These are phyloP conservation scores for Meiosimyza decipiens DNA, from an alignment of 2,888 invertebrate genomes.

Conservation along the genomic window DNA sequence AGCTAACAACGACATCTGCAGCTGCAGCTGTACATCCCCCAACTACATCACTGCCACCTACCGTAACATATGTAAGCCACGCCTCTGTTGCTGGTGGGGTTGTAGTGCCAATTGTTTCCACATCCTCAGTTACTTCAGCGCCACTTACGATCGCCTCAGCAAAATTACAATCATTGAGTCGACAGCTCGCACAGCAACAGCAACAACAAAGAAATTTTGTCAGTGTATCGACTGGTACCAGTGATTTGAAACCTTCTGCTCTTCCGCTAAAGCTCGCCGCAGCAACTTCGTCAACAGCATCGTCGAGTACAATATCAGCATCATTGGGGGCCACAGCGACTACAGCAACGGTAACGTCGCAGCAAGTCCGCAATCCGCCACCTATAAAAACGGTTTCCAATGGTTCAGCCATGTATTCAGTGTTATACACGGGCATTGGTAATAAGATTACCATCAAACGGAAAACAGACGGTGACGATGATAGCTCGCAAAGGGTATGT, in stretches of 20 bases:
- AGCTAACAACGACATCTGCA: conserved; percentile 17
- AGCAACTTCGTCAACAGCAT: conserved; percentile 32
- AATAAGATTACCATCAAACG: conserved; percentile 87
- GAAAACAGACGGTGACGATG: conserved; percentile 74
- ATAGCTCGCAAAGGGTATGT: conserved; percentile 63
- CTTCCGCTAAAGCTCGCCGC: conserved; percentile 41
- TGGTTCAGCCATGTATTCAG: conserved; percentile 77
- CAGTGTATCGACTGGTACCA: conserved; percentile 7
- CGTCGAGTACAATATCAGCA: conserved; percentile 32
- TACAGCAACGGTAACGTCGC: conserved; percentile 42
- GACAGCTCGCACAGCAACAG: conserved; percentile 44
- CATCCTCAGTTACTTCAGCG: conserved; percentile 43
- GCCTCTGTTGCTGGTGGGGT: conserved; percentile 43
- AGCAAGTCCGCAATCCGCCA: conserved; percentile 54
- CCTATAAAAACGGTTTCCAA: conserved; percentile 68
- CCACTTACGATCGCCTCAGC: conserved; percentile 49
- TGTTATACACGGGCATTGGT: conserved; percentile 82
- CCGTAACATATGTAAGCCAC: conserved; percentile 43
- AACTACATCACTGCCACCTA: conserved; percentile 24
- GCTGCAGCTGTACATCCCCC: conserved; percentile 3
- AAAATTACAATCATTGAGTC: conserved; percentile 46
- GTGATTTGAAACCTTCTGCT: conserved; percentile 34
- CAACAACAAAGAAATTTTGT: conserved; percentile 24
- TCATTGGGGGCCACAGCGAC: conserved; percentile 34
- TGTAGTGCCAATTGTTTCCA: conserved; percentile 45